Evolutionary conservation across 2,113 vertebrate species (phyloP).

Genomic region (Onychorhynchus coronatus): DNA sequence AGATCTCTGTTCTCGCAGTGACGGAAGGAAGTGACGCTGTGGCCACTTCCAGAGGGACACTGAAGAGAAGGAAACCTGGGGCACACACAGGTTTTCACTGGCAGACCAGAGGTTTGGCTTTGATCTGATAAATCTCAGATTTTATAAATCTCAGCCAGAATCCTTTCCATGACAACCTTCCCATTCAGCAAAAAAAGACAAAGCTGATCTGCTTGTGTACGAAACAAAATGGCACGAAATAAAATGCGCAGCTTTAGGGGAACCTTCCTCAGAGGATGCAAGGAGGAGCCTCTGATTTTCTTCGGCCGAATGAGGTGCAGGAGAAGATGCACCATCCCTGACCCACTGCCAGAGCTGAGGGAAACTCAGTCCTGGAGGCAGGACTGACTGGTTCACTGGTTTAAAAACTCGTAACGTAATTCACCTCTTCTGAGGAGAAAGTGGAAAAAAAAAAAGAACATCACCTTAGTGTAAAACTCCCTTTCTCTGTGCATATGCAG

Average conservation of each 20-base stretch:
- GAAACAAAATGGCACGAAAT: background rate
- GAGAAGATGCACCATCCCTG: background rate
- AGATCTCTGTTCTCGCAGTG: background rate
- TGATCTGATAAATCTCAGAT: background rate
- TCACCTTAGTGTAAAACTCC: background rate
- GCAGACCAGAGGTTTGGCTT: background rate
- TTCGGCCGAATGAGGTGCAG: background rate
- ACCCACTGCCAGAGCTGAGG: background rate
- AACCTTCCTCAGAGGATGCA: background rate
- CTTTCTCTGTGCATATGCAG: background rate
- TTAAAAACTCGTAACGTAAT: background rate
- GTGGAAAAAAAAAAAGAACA: rapidly evolving
- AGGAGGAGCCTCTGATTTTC: background rate
- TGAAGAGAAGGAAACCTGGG: background rate
- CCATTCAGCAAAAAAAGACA: background rate
- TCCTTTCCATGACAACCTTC: background rate
- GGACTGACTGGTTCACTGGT: background rate
- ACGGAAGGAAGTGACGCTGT: background rate
- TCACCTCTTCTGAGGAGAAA: background rate
- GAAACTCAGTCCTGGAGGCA: background rate
- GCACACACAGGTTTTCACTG: rapidly evolving
- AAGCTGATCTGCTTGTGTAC: rapidly evolving
- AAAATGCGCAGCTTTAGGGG: background rate
- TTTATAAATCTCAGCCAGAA: background rate
- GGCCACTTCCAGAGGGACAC: background rate